Base-by-base conservation (phyloP, 2,797 vertebrate genomes). In the Myotis myotis region DNA sequence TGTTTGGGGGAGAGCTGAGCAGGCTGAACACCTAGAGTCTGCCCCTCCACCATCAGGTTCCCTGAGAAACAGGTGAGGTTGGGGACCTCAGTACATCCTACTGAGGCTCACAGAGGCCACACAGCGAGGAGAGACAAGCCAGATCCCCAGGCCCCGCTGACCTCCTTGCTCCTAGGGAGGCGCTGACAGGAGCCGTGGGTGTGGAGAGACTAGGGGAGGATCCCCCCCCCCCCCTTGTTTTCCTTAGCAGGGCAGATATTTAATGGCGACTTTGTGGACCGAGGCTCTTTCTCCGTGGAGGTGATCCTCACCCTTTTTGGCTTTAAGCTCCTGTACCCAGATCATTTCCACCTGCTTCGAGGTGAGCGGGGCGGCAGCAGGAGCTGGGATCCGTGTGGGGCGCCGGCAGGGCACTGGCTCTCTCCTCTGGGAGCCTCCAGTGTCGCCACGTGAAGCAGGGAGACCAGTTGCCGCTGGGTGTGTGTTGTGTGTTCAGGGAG, bases 241-340 rank as follows among this genome's bases (percentile, higher is more conserved):
- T 94, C 96, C 97, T 97, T 96, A 96, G 87, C 93, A 25, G 83
- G 16, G 12, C 91, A 99, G 99, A 99, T 99, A 96, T 99, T 99
- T 98, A 99, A 99, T 20, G 99, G 99, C 0, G 99, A 99, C 97
- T 99, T 99, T 19, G 99, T 99, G 81, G 99, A 99, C 92, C 99
- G 99, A 0, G 99, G 99, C 72, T 99, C 99, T 36, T 99, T 99
- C 98, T 99, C 99, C 0, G 98, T 99, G 0, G 99, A 99, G 97
- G 99, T 99, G 91, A 99, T 99, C 95, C 98, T 99, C 75, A 99
- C 99, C 2, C 99, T 99, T 51, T 99, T 99, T 0, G 99, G 99
- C 93, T 99, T 99, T 98, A 99, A 99, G 98, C 99, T 99, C 80
- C 99, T 99, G 23, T 99, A 98, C 95, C 99, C 99, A 0, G 98